phyloP scores from a whole-genome alignment of 2,888 invertebrate genomes.

The Alloplasta piceator region DNA sequence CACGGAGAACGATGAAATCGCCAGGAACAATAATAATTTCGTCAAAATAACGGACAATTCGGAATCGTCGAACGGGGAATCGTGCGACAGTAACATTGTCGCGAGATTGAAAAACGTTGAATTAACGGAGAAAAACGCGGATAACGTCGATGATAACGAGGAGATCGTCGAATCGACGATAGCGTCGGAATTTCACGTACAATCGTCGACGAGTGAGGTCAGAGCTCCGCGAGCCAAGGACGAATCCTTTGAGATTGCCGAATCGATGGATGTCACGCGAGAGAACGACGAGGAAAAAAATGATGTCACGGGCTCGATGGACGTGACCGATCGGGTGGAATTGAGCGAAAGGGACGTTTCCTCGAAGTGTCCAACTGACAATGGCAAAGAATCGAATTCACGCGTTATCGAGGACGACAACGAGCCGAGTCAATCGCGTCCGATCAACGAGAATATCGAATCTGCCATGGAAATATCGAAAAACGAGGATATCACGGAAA shows the following conservation, averaged over 20 bases:
- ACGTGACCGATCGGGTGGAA: slow-evolving; percentile 15
- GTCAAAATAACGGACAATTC: slow-evolving; percentile 62
- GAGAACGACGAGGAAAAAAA: slow-evolving; percentile 7
- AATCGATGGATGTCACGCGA: slow-evolving; percentile 15
- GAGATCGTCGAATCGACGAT: neutral
- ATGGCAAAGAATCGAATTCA: slow-evolving; percentile 10
- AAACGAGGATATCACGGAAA: neutral
- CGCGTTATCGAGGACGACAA: neutral
- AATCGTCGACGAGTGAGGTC: slow-evolving; percentile 36
- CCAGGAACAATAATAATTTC: slow-evolving; percentile 71
- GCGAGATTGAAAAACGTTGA: slow-evolving; percentile 42
- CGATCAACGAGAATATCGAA: slow-evolving; percentile 26
- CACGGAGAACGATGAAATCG: slow-evolving; percentile 10
- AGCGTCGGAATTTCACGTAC: slow-evolving; percentile 16
- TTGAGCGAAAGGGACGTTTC: slow-evolving; percentile 14
- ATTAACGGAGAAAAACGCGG: slow-evolving; percentile 31
- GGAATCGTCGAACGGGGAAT: slow-evolving; percentile 42
- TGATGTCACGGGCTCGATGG: slow-evolving; percentile 12
- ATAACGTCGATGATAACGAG: slow-evolving; percentile 39
- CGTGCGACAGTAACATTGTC: slow-evolving; percentile 36
- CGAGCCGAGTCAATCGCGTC: neutral
- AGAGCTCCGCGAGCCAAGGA: neutral
- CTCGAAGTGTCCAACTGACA: neutral
- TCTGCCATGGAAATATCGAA: neutral
- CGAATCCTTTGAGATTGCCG: neutral